Percentiles rank a stretch among this genome's conserved stretches.
Evolutionary conservation across 2,888 invertebrate genomes (phyloP).

Genomic region (Clostera curtula): DNA sequence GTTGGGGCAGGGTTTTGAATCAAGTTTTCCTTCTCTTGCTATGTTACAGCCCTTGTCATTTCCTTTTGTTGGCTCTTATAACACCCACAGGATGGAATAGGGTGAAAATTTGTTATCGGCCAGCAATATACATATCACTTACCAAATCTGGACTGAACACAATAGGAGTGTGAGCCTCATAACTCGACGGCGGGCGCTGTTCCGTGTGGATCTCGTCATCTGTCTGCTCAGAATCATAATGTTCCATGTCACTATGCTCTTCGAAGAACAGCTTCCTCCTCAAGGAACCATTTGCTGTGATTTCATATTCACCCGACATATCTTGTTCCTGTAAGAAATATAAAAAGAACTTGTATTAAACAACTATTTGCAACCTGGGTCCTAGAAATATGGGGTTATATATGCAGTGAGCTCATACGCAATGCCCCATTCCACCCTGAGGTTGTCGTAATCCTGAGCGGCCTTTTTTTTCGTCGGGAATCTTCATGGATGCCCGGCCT

Average conservation of each 20-base stretch:
- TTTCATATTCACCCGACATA: slow-evolving; percentile 56
- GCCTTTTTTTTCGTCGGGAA: no score
- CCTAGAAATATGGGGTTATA: no score
- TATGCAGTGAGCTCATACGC: no score
- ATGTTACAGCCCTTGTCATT: no score
- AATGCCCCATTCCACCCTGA: no score
- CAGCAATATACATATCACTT: slow-evolving; percentile 15
- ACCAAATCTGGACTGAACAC: slow-evolving; percentile 62
- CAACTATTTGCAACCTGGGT: background rate
- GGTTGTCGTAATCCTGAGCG: no score
- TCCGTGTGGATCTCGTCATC: slow-evolving; percentile 52
- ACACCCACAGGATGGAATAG: no score
- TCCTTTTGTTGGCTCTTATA: no score
- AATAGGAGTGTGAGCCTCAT: slow-evolving; percentile 50
- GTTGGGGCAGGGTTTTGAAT: no score
- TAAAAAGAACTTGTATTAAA: background rate
- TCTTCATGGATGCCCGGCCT: no score
- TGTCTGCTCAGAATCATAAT: slow-evolving; percentile 61
- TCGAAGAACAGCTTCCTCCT: slow-evolving; percentile 59
- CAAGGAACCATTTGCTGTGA: slow-evolving; percentile 63
- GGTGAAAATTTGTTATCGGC: no score
- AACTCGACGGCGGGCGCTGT: slow-evolving; percentile 43
- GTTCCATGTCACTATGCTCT: slow-evolving; percentile 59
- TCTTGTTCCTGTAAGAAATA: slow-evolving; percentile 45
- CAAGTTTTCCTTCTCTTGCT: no score